phyloP scores from a whole-genome alignment of 2,113 vertebrate genomes.

The Ploceus nigricollis region DNA sequence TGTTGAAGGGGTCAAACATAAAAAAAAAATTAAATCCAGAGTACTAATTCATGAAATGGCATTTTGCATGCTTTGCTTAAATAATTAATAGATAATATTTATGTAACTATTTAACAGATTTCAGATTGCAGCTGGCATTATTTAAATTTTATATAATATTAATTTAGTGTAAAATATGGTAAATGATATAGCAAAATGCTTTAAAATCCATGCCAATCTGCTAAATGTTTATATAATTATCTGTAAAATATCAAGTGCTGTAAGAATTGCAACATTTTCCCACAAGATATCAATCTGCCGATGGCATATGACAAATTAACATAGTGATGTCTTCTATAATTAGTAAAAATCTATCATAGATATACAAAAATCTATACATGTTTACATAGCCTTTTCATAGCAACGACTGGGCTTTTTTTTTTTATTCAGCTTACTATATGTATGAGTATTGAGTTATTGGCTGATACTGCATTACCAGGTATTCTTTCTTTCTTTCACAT shows the following conservation, averaged over 20 bases:
- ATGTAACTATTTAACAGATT: background rate
- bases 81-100: background rate
- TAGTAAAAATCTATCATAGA: background rate
- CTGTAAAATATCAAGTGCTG: background rate
- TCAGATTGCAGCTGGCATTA: background rate
- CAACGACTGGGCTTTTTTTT: background rate
- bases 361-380: background rate
- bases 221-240: background rate
- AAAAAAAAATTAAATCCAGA: background rate
- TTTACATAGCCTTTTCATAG: background rate
- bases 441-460: background rate
- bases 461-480: background rate
- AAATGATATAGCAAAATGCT: background rate
- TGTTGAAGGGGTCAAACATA: background rate
- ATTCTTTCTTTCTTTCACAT: background rate
- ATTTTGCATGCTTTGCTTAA: background rate
- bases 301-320: background rate
- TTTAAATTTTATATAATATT: background rate
- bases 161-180: background rate
- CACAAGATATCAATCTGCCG: background rate
- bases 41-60: background rate
- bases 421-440: background rate
- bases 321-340: background rate
- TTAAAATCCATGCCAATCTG: background rate
- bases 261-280: background rate